Evolutionary conservation across 2,888 invertebrate genomes (phyloP).

Genomic region (Meloe dianella): DNA sequence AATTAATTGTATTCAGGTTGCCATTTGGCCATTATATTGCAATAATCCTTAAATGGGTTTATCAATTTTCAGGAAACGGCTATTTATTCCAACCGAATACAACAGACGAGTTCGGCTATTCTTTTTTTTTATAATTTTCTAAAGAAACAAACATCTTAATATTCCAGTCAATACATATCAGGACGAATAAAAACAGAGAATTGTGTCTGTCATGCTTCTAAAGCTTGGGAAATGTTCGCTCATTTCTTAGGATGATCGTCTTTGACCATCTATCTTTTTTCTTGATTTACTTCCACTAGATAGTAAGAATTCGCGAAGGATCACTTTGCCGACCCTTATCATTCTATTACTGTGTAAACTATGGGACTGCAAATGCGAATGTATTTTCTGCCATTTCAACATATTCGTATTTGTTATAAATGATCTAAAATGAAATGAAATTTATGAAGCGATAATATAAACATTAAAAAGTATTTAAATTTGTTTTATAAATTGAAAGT

Average conservation of each 20-base stretch:
- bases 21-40: background rate
- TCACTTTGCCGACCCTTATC: slow-evolving; percentile 44
- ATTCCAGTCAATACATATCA: slow-evolving; percentile 22
- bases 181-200: slow-evolving; percentile 14
- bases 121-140: background rate
- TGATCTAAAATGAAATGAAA: background rate
- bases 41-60: background rate
- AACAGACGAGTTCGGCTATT: too few relatives aligned
- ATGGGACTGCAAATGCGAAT: slow-evolving; percentile 32
- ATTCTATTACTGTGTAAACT: slow-evolving; percentile 49
- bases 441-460: background rate
- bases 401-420: slow-evolving; percentile 26
- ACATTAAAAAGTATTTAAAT: background rate
- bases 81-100: background rate
- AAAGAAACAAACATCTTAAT: slow-evolving; percentile 16
- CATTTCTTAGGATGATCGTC: slow-evolving; percentile 31
- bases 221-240: slow-evolving; percentile 29
- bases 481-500: background rate
- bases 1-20: slow-evolving; percentile 27
- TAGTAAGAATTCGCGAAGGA: slow-evolving; percentile 27
- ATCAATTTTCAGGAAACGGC: background rate
- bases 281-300: slow-evolving; percentile 30
- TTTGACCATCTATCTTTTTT: slow-evolving; percentile 27
- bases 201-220: background rate
- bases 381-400: slow-evolving; percentile 32